Conservation (phyloP, 2,888 invertebrate genomes). For the Pogonocherus hispidulus region DNA sequence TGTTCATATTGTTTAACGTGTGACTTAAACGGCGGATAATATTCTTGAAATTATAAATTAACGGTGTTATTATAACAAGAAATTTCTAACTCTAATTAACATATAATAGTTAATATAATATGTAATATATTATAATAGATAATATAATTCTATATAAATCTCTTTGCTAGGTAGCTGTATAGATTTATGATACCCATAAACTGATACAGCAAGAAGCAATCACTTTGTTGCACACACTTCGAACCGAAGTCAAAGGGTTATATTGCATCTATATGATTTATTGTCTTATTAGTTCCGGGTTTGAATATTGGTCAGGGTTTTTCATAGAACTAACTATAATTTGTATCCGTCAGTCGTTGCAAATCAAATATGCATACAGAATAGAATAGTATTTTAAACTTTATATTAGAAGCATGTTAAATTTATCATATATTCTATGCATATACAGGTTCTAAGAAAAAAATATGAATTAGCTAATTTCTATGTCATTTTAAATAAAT, state of each 20-base stretch:
- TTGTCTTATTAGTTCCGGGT: slow-evolving; percentile 58
- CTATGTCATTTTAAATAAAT: no score
- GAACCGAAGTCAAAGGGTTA: slow-evolving; percentile 58
- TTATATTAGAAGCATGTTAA: neutral
- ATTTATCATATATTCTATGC: neutral
- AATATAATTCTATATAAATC: no score
- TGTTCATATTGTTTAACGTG: no score
- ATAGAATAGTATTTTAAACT: neutral
- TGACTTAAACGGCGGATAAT: no score
- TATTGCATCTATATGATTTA: slow-evolving; percentile 59
- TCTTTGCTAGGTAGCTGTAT: no score
- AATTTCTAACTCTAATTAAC: no score
- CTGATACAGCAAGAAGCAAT: slow-evolving; percentile 52
- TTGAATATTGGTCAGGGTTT: slow-evolving; percentile 55
- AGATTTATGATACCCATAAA: slow-evolving; percentile 55
- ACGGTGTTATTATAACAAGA: no score
- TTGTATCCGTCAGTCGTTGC: slow-evolving; percentile 48
- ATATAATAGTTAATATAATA: no score
- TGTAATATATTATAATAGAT: no score
- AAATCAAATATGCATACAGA: slow-evolving; percentile 18
- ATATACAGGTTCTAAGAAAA: no score
- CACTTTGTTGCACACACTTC: slow-evolving; percentile 49
- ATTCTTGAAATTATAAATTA: no score
- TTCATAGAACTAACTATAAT: slow-evolving; percentile 46
- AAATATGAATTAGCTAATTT: no score